A percentile compares a stretch with the other conserved stretches of the same genome.
These are phyloP conservation scores for Pteruthius melanotis DNA, from an alignment of 2,113 vertebrate species.

Conservation along the genomic window DNA sequence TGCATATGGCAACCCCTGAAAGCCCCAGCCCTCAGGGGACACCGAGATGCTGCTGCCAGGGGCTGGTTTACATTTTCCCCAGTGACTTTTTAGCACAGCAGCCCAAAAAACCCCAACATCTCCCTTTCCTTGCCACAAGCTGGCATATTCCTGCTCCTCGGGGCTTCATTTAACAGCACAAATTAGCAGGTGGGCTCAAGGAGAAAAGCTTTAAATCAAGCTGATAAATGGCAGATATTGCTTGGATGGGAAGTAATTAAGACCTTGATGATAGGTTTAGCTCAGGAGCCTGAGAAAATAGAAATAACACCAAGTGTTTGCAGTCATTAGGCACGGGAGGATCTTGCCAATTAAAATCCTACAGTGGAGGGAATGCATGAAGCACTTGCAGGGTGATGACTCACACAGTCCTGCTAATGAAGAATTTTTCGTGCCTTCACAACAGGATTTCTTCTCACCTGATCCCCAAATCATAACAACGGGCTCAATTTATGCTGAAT, in stretches of 20 bases:
- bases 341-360: constrained; percentile 39
- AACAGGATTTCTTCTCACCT: background rate
- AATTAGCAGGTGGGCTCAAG: background rate
- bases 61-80: background rate
- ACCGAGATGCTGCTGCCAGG: background rate
- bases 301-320: background rate
- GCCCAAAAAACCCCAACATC: background rate
- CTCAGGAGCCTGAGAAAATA: background rate
- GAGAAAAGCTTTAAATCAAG: background rate
- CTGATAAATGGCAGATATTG: background rate
- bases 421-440: background rate
- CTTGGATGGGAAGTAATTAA: constrained; percentile 7
- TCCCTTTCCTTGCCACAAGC: background rate
- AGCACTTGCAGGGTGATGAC: background rate
- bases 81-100: background rate
- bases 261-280: background rate
- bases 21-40: rapidly evolving
- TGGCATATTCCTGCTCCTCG: background rate
- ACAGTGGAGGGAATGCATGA: background rate
- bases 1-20: background rate
- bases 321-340: background rate
- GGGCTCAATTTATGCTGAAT: background rate
- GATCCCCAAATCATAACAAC: background rate
- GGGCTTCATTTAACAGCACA: background rate
- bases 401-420: background rate